A percentile compares a stretch with the other conserved stretches of the same genome.
Evolutionary conservation across 2,113 vertebrate genomes (phyloP).

Genomic region (Plectropomus leopardus): DNA sequence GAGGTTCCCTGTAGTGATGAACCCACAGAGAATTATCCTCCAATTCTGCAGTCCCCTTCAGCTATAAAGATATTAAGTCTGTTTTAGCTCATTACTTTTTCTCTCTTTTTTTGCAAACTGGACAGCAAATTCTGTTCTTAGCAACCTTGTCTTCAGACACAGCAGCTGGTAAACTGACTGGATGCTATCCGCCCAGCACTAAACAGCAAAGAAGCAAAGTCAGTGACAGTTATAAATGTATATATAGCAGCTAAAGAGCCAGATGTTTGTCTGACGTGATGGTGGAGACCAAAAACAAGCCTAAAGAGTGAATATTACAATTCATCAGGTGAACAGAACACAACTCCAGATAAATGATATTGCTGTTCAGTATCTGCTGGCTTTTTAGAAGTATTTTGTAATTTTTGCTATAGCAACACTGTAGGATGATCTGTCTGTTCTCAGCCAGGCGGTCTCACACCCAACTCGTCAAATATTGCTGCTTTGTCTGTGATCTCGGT

Average conservation of each 20-base stretch:
- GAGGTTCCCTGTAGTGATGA: background rate
- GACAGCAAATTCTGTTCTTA: background rate
- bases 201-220: background rate
- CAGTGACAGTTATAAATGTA: background rate
- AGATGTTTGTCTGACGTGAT: background rate
- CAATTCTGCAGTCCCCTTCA: background rate
- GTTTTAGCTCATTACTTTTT: background rate
- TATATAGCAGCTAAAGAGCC: background rate
- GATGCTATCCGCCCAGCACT: background rate
- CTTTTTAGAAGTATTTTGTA: background rate
- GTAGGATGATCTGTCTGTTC: background rate
- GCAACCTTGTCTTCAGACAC: background rate
- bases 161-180: background rate
- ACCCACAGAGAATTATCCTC: background rate
- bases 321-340: background rate
- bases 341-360: background rate
- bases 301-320: background rate
- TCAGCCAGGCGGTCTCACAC: too few species aligned
- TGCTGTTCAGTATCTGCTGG: background rate
- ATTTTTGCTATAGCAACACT: background rate
- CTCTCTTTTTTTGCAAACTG: conserved; percentile 3
- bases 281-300: conserved; percentile 3
- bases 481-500: too few species aligned
- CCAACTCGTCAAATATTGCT: too few species aligned
- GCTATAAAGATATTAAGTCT: background rate